Percentiles rank a stretch among this genome's conserved stretches.
These are phyloP conservation scores for Ahaetulla prasina DNA, from an alignment of 2,113 vertebrate species.

Conservation along the genomic window DNA sequence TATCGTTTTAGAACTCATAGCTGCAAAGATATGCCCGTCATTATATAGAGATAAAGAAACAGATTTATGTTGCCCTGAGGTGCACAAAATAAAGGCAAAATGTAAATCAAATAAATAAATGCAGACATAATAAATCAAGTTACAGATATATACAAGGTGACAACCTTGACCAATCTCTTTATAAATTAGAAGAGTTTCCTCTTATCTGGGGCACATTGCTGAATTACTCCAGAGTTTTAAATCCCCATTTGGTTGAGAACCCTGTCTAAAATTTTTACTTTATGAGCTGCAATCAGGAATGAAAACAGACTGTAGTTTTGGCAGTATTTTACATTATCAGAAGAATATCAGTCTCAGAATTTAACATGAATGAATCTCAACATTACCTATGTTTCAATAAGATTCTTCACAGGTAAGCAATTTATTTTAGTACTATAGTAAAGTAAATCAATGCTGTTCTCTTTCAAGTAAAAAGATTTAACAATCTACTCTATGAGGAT, in stretches of 20 bases:
- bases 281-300: background rate
- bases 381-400: background rate
- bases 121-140: background rate
- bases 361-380: background rate
- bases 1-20: background rate
- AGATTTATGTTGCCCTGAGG: background rate
- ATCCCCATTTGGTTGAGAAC: background rate
- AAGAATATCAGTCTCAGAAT: constrained; percentile 5
- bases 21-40: background rate
- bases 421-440: background rate
- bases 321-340: background rate
- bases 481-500: constrained; percentile 52
- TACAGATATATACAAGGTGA: background rate
- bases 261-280: constrained; percentile 16
- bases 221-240: background rate
- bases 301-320: background rate
- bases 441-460: constrained; percentile 37
- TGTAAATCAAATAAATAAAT: background rate
- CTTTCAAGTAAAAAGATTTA: constrained; percentile 45
- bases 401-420: background rate
- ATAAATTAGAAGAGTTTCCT: background rate
- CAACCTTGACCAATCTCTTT: background rate
- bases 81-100: background rate
- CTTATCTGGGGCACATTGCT: constrained; percentile 12
- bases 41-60: background rate